Evolutionary conservation across 2,888 invertebrate species (phyloP).

Genomic region (Cryptus viduatorius): DNA sequence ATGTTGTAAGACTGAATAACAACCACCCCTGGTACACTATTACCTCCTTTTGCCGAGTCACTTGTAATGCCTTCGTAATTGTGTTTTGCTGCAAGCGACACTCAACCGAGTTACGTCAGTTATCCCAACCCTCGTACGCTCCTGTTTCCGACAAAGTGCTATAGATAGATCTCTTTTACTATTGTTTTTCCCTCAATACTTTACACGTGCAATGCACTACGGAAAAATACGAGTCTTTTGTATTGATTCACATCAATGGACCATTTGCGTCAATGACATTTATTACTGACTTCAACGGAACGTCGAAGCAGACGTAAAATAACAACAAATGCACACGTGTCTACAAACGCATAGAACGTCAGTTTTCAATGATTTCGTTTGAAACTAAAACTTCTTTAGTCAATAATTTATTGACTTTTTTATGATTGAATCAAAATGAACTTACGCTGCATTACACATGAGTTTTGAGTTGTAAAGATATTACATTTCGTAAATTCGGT

Average conservation of each 20-base stretch:
- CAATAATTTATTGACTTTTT: too few species aligned
- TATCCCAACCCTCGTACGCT: not conserved
- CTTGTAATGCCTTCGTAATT: slow-evolving; percentile 11
- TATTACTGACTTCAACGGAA: not conserved
- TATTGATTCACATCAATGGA: not conserved
- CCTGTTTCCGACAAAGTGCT: not conserved
- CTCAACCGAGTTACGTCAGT: slow-evolving; percentile 16
- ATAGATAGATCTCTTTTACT: not conserved
- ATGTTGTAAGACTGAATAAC: not conserved
- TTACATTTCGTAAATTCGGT: not conserved
- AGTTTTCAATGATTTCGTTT: too few species aligned
- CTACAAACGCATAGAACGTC: too few species aligned
- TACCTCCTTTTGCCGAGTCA: not conserved
- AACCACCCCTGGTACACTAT: not conserved
- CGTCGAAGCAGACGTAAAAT: too few species aligned
- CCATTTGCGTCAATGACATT: not conserved
- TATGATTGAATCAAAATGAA: too few species aligned
- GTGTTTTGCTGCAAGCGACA: slow-evolving; percentile 1
- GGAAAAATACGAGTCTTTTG: not conserved
- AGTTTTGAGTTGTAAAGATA: not conserved
- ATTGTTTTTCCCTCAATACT: not conserved
- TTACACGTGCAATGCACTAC: not conserved
- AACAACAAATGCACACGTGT: too few species aligned
- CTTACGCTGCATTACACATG: too few species aligned
- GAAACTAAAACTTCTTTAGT: too few species aligned